phyloP scores from a whole-genome alignment of 2,113 vertebrate genomes.

The Etheostoma cragini region DNA sequence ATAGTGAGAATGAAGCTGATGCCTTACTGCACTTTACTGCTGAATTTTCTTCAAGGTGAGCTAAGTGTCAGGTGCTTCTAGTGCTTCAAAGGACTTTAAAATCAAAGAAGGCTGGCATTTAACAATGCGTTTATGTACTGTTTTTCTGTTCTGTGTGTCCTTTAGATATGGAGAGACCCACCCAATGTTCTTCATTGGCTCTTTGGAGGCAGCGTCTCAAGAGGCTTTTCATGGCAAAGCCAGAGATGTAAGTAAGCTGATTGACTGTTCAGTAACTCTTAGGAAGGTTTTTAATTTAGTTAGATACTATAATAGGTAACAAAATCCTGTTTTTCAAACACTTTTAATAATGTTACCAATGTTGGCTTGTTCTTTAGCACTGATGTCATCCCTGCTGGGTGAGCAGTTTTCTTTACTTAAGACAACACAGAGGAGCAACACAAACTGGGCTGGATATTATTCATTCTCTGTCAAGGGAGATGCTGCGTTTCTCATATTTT shows the following conservation, averaged over 20 bases:
- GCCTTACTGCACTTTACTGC: conserved; percentile 99
- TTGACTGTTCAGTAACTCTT: not conserved
- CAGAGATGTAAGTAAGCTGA: conserved; percentile 93
- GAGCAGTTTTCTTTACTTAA: conserved; percentile 57
- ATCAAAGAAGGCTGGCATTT: not conserved
- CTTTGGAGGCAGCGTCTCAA: conserved; percentile 98
- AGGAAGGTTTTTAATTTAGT: conserved; percentile 19
- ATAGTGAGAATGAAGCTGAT: conserved; percentile 98
- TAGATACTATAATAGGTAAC: not conserved
- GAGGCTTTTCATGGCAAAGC: conserved; percentile 99
- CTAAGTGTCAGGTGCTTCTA: not conserved
- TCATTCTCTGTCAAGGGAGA: conserved; percentile 65
- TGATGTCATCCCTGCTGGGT: conserved; percentile 51
- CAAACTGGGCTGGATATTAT: conserved; percentile 59
- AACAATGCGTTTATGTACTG: conserved; percentile 7
- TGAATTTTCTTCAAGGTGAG: conserved; percentile 98
- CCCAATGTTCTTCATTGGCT: conserved; percentile 98
- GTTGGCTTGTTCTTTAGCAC: conserved; percentile 22
- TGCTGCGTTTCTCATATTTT: conserved; percentile 50
- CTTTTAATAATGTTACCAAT: conserved; percentile 19
- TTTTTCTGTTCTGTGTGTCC: conserved; percentile 43
- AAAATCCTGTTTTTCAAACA: conserved; percentile 3
- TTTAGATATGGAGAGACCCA: conserved; percentile 97
- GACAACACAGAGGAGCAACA: conserved; percentile 52
- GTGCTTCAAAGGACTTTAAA: not conserved